Conservation (phyloP, 2,888 invertebrate species). For the Scelioninae gen. 2 region DNA sequence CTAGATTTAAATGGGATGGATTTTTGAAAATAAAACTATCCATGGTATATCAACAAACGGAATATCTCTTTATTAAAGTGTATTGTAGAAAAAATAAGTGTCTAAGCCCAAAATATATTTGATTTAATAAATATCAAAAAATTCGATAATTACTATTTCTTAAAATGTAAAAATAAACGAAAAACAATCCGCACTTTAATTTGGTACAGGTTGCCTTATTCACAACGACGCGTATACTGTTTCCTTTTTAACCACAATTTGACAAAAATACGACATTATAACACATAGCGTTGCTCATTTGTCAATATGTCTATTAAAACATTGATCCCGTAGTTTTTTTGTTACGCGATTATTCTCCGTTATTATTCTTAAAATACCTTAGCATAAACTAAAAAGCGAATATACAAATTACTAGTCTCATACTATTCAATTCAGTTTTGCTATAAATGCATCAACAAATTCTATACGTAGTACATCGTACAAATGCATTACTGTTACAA, state of each 20-base stretch:
- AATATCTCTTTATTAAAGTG: slow-evolving; percentile 52
- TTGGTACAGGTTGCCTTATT: slow-evolving; percentile 22
- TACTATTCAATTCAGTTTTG: slow-evolving; percentile 14
- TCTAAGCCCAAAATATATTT: slow-evolving; percentile 51
- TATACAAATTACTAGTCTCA: slow-evolving; percentile 6
- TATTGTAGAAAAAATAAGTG: slow-evolving; percentile 55
- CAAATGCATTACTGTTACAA: slow-evolving; percentile 41
- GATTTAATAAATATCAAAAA: slow-evolving; percentile 49
- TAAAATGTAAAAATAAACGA: slow-evolving; percentile 34
- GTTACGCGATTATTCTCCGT: slow-evolving; percentile 1
- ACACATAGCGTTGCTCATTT: slow-evolving; percentile 21
- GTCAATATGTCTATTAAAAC: slow-evolving; percentile 32
- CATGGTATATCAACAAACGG: slow-evolving; percentile 36
- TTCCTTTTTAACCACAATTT: slow-evolving; percentile 8
- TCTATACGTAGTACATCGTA: slow-evolving; percentile 26
- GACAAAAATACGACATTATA: slow-evolving; percentile 35
- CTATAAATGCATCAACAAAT: slow-evolving; percentile 30
- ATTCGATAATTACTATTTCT: slow-evolving; percentile 43
- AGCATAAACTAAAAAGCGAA: slow-evolving; percentile 29
- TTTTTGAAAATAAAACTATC: not conserved
- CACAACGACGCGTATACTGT: slow-evolving; percentile 25
- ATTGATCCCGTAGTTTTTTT: slow-evolving; percentile 29
- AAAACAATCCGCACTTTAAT: slow-evolving; percentile 24
- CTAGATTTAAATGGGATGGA: too few species aligned
- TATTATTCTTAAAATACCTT: slow-evolving; percentile 18